Conservation (phyloP, 1,140 invertebrate genomes). For the Drosophila busckii region DNA sequence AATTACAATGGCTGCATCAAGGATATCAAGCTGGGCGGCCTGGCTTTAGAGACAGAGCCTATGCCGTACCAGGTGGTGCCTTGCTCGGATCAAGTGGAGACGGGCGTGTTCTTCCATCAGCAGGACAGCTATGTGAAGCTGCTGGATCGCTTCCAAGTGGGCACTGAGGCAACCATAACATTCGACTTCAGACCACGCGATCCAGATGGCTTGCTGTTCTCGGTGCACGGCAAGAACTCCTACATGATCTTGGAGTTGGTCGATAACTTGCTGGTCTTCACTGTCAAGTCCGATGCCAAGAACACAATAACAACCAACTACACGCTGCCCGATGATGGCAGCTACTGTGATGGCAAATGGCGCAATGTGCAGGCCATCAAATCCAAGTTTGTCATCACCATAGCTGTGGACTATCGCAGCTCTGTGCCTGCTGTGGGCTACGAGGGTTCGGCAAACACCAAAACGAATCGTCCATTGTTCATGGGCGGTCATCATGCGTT, state of each 20-base stretch:
- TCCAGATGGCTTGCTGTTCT: constrained; percentile 88
- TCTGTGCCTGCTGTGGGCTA: constrained; percentile 80
- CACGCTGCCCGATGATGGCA: constrained; percentile 84
- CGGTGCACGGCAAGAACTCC: constrained; percentile 89
- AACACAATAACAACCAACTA: constrained; percentile 86
- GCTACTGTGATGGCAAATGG: constrained; percentile 96
- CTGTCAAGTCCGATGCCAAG: constrained; percentile 91
- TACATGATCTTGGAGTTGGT: constrained; percentile 93
- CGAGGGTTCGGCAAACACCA: constrained; percentile 84
- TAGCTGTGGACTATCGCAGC: constrained; percentile 62
- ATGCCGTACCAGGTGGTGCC: constrained; percentile 83
- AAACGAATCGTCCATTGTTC: constrained; percentile 92
- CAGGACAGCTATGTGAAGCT: constrained; percentile 80
- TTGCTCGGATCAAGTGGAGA: constrained; percentile 90
- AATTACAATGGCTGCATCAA: constrained; percentile 93
- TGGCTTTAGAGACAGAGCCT: constrained; percentile 82
- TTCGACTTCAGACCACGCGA: constrained; percentile 94
- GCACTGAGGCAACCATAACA: constrained; percentile 87
- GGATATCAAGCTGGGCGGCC: constrained; percentile 87
- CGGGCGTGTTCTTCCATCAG: constrained; percentile 93
- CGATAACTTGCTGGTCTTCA: constrained; percentile 89
- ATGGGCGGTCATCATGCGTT: constrained; percentile 90
- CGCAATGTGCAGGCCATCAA: constrained; percentile 82
- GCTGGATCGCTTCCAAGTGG: constrained; percentile 87
- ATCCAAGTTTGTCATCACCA: constrained; percentile 69